Base-by-base conservation (phyloP, 2,113 vertebrate genomes). In the Acrocephalus kingi region DNA sequence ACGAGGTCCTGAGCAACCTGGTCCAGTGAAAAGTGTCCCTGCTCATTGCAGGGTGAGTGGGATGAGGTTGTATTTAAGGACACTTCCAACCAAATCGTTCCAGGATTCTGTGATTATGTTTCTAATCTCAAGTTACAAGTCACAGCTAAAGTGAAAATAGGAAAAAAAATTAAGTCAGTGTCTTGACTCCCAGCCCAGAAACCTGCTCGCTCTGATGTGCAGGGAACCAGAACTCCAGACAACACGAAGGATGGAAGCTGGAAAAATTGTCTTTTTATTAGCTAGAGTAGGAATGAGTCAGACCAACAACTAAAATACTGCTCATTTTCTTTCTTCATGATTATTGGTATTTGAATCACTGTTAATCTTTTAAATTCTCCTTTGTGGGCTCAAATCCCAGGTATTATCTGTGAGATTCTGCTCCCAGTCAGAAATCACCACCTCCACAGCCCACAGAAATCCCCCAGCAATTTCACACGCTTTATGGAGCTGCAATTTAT, bases 401-500 rank as follows among this genome's bases (percentile, higher is more conserved):
- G 79, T 92, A 45, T 68, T 77, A 1, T 2, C 9, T 2, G 4
- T 10, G 56, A 61, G 48, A 63, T 75, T 71, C 64, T 75, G 66
- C 74, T 54, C 82, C 31, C 67, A 25, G 22, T 46, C 87, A 72
- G 87, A 73, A 94, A 89, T 81, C 68, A 39, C 89, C 87, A 28
- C 39, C 46, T 64, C 64, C 46, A 9, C 1, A 15, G 64, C 73
- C 67, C 79, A 43, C 19, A 80, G 62, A 33, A 63, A 62, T 22
- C 24, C 71, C 91, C 51, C 62, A 83, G 84, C 76, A 90, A 82
- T 84, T 48, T 33, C 90, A 16, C 28, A 61, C 31, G 12, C 73
- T 95, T 97, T 68, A 92, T 8, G 79, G 66, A 56, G 68, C 93
- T 88, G 90, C 96, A 76, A 52, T 94, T 96, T 79, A 73, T 66